Base-by-base conservation (phyloP, 1,140 invertebrate species). In the Hypsibius dujardini region DNA sequence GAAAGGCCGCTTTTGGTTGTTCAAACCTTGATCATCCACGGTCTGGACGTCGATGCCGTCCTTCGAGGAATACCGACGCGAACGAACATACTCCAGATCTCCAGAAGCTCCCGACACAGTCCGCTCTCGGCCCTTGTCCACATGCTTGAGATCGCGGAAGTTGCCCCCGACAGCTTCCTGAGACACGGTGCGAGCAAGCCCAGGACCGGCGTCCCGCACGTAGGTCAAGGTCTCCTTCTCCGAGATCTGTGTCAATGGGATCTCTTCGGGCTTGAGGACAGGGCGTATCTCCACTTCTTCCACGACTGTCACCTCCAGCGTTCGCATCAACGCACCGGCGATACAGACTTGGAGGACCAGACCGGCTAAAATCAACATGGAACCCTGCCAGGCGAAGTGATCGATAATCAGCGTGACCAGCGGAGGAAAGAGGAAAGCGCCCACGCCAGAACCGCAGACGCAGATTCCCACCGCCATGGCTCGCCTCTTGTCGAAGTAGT, bases 381-480 rank as follows among this genome's bases (percentile, higher is more conserved):
- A 87, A 74, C 88, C 89, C 78, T 89, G 87, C 95, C 95, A 98
- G 70, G 85, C 87, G 78, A 88, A 93, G 1, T 84, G 78, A 69
- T 87, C 83, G 56, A 94, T 79, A 62, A 93, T 79, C 69, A 85
- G 81, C 0, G 86, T 85, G 7, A 90, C 89, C 2, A 95, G 80
- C 0, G 92, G 90, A 0, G 92, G 90, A 77, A 95, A 93, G n/a
- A 89, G 85, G 79, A 95, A 94, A 1, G 92, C 94, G 46, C 92
- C 92, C 72, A 92, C 86, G 28, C 93, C 93, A 0, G 90, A 94
- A 42, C 93, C 93, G 76, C 93, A 95, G 1, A 98, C 94, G 0
- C 94, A 92, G 50, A 98, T 94, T 7, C 95, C 95, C 0, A 94
- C 98, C n/a, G 95, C 95, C 71, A 98, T 79, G 1, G 94, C 96